Evolutionary conservation across 2,113 vertebrate genomes (phyloP).

Genomic region (Mesembrinibis cayennensis): DNA sequence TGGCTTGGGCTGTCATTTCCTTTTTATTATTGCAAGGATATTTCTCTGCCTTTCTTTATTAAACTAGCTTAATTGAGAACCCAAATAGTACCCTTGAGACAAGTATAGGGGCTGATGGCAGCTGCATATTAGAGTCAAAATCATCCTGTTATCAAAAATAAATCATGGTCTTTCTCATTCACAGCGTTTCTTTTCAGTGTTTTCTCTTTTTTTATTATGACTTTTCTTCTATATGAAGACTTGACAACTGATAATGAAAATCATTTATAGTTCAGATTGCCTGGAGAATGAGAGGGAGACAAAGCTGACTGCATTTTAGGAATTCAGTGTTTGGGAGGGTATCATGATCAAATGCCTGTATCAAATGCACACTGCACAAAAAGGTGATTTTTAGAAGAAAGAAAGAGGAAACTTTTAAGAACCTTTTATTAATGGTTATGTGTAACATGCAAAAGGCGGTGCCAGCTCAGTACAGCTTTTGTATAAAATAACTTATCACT

Average conservation of each 20-base stretch:
- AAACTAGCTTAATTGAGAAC: conserved; percentile 19
- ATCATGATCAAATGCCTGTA: background rate
- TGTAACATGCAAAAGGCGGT: background rate
- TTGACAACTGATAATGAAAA: conserved; percentile 15
- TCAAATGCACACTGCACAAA: background rate
- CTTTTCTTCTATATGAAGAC: background rate
- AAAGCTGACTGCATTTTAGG: background rate
- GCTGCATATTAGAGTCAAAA: background rate
- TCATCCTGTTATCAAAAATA: conserved; percentile 4
- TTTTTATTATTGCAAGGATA: background rate
- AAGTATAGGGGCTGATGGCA: background rate
- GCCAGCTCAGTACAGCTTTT: background rate
- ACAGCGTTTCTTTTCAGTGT: background rate
- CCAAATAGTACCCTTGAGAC: background rate
- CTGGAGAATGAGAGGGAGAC: background rate
- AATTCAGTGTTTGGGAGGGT: background rate
- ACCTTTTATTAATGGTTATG: background rate
- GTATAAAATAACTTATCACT: conserved; percentile 19
- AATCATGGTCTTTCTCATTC: background rate
- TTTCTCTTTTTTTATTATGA: background rate
- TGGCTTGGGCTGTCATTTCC: background rate
- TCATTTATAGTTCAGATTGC: background rate
- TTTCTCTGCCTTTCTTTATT: conserved; percentile 34
- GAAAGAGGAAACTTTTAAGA: background rate
- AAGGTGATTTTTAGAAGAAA: background rate